Evolutionary conservation across 1,140 invertebrate genomes (phyloP).

Genomic region (Leptoteleia sp.): DNA sequence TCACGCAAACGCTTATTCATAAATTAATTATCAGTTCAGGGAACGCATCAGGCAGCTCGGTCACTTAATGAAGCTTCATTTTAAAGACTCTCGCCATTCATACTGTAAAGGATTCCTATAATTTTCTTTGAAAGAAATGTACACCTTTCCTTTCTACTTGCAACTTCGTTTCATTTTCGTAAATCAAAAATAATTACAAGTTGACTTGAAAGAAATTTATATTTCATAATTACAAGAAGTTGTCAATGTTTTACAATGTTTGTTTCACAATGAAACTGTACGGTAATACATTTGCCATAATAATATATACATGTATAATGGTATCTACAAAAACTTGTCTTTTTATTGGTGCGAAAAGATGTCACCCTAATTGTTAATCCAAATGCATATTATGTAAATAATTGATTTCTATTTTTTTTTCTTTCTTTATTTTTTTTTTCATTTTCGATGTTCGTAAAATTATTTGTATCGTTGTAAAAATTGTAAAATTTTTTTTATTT

Average conservation of each 20-base stretch:
- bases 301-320: conserved; percentile 38
- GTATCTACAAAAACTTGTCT: conserved; percentile 25
- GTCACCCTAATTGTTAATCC: too few relatives aligned
- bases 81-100: not conserved
- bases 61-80: conserved; percentile 33
- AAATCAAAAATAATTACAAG: conserved; percentile 11
- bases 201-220: conserved; percentile 36
- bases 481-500: not conserved
- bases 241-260: conserved; percentile 32
- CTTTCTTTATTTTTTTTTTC: not conserved
- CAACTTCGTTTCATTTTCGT: not conserved
- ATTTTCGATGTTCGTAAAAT: not conserved
- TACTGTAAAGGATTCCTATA: not conserved
- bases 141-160: too few relatives aligned
- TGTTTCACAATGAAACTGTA: conserved; percentile 40
- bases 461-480: not conserved
- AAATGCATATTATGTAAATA: too few relatives aligned
- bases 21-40: conserved; percentile 76
- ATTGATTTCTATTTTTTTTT: too few relatives aligned
- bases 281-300: conserved; percentile 19
- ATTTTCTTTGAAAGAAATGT: conserved; percentile 4
- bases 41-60: conserved; percentile 35
- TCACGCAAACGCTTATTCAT: conserved; percentile 76
- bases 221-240: conserved; percentile 50
- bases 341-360: conserved; percentile 5